Evolutionary conservation across 2,888 invertebrate genomes (phyloP), one percentile per base, ranked within the genome.

Genomic region (Eugnorisma glareosa): DNA sequence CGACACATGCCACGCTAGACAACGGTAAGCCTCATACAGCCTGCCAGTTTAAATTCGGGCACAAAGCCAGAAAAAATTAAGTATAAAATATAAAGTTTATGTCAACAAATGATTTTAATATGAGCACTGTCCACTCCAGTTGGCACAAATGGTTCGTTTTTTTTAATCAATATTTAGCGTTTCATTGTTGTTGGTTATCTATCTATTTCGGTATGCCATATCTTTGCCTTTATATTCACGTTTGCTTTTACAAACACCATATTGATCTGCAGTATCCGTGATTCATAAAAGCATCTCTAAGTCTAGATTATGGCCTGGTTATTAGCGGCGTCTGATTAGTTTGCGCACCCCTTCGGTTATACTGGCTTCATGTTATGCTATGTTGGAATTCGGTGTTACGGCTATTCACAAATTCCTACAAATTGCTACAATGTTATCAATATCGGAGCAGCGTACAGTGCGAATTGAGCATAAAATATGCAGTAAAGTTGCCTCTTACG

Each of bases 1-100:
- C 68, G 77, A 79, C 77, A 80, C 48, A 73, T 64, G 71, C 45
- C 73, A 67, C 66, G 61, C 51, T 66, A 79, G 76, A 82, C 83
- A 75, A 73, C 75, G 63, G 68, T 48, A 45, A 71, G 66, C 72
- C 70, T 75, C 31, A 64, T 21, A 72, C 57, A 61, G 45, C 40
- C 71, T 82, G 77, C 70, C 74, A 81, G 81, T 79, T 80, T 37
- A 81, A 81, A 68, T 61, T 76, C 35, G 86, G 87, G 87, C 82
- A 63, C 24, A n/a, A 67, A 70, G 67, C 86, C 87, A 87, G 57
- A 67, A 63, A 84, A 63, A 75, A 78, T 67, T 64, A 64, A 77
- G 71, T 70, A 45, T 67, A 63, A n/a, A n/a, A 80, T 82, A 83
- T 63, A 86, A 86, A 81, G 69, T 73, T 73, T 77, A 69, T 77